phyloP scores from a whole-genome alignment of 2,888 invertebrate species.

The Stenodema calcarata region DNA sequence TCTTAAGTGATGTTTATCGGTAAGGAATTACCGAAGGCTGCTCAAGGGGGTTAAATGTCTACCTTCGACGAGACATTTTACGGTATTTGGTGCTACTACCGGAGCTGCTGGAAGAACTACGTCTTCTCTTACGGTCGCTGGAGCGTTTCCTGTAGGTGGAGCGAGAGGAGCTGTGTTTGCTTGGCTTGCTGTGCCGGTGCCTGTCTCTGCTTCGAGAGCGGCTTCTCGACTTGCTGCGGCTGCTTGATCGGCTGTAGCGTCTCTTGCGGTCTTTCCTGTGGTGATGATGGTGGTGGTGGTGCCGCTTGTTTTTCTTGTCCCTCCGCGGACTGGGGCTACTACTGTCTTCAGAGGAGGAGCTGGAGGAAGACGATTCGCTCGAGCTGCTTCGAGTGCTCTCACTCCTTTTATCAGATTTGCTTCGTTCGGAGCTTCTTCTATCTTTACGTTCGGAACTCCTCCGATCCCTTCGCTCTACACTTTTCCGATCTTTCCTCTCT shows the following conservation, averaged over 20 bases:
- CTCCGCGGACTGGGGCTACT: not conserved
- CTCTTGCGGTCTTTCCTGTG: slow-evolving; percentile 5
- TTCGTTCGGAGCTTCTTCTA: not conserved
- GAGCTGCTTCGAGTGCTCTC: not conserved
- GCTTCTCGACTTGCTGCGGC: not conserved
- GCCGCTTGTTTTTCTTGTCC: not conserved
- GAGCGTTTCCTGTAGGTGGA: not conserved
- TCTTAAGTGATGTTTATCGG: not conserved
- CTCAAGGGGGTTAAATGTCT: not conserved
- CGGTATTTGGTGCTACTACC: slow-evolving; percentile 6
- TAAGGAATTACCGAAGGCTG: not conserved
- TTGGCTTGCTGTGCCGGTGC: not conserved
- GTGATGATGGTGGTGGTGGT: slow-evolving; percentile 26
- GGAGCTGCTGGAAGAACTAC: slow-evolving; percentile 19
- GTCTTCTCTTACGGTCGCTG: slow-evolving; percentile 19
- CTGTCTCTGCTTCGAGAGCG: not conserved
- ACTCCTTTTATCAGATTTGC: not conserved
- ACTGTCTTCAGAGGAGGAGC: not conserved
- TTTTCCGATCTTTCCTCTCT: slow-evolving; percentile 18
- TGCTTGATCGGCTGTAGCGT: not conserved
- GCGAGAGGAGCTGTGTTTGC: not conserved
- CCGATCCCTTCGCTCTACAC: not conserved
- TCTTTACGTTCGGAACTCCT: slow-evolving; percentile 1
- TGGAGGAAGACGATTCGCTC: slow-evolving; percentile 9
- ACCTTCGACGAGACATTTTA: slow-evolving; percentile 22